phyloP scores from a whole-genome alignment of 2,797 vertebrate species.

The Enteromius thamalakanensis region DNA sequence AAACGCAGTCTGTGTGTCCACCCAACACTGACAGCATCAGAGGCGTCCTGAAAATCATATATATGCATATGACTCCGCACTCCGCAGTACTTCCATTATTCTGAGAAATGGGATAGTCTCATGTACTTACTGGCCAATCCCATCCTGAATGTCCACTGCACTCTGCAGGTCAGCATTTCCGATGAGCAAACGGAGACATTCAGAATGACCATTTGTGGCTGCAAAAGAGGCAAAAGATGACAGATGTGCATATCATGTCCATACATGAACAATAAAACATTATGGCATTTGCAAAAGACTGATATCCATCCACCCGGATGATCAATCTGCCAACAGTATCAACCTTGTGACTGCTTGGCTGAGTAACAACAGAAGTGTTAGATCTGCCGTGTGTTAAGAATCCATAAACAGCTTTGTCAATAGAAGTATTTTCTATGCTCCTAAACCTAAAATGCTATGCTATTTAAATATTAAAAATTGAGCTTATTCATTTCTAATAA shows the following conservation, averaged over 20 bases:
- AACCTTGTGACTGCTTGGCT: background rate
- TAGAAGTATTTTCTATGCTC: background rate
- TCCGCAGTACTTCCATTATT: background rate
- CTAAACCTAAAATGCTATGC: too few species aligned
- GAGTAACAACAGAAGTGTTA: background rate
- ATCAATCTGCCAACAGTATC: background rate
- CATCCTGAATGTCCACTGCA: slow-evolving; percentile 96
- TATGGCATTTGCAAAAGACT: too few species aligned
- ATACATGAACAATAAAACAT: background rate
- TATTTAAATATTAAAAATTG: background rate
- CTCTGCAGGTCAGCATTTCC: slow-evolving; percentile 96
- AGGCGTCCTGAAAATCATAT: slow-evolving; percentile 83
- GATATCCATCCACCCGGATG: background rate
- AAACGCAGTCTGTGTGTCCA: slow-evolving; percentile 95
- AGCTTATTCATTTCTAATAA: background rate
- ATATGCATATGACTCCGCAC: background rate
- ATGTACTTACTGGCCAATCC: slow-evolving; percentile 92
- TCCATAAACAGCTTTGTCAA: background rate
- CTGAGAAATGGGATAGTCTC: background rate
- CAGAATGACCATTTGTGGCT: slow-evolving; percentile 98
- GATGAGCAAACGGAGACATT: slow-evolving; percentile 95
- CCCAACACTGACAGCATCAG: slow-evolving; percentile 96
- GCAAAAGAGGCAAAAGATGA: slow-evolving; percentile 7
- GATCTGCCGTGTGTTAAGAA: background rate
- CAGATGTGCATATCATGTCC: background rate